phyloP scores from a whole-genome alignment of 2,888 invertebrate genomes.

The Hirtodrosophila trivittata region DNA sequence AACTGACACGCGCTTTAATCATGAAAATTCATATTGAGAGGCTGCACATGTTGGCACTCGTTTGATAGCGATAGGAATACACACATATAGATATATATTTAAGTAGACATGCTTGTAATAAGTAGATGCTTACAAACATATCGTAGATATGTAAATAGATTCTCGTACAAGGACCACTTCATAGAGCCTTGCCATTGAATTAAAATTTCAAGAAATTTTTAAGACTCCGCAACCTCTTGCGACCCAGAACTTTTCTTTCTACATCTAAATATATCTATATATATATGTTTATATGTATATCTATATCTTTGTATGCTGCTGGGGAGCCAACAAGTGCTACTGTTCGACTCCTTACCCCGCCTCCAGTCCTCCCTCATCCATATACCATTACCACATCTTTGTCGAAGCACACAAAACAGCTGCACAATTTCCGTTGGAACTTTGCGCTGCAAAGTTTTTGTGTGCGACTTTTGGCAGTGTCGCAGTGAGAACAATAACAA shows the following conservation, averaged over 20 bases:
- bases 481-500: conserved; percentile 27
- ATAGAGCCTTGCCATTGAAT: conserved; percentile 56
- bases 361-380: background rate
- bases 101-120: conserved; percentile 5
- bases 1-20: conserved; percentile 68
- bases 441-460: conserved; percentile 67
- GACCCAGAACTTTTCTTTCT: conserved; percentile 29
- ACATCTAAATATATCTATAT: conserved; percentile 34
- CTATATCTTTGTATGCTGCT: conserved; percentile 24
- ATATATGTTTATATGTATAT: no score
- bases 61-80: conserved; percentile 27
- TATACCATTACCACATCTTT: conserved; percentile 9
- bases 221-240: conserved; percentile 21
- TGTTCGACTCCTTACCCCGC: background rate
- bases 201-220: conserved; percentile 65
- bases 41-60: conserved; percentile 49
- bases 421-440: conserved; percentile 75
- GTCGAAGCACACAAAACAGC: conserved; percentile 70
- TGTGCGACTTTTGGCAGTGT: conserved; percentile 65
- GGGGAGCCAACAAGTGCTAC: conserved; percentile 51
- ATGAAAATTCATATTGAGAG: conserved; percentile 71
- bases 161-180: background rate
- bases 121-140: no score
- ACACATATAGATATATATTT: background rate
- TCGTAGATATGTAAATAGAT: no score